A percentile compares a stretch with the other conserved stretches of the same genome.
Evolutionary conservation across 2,888 invertebrate species (phyloP).

Genomic region (Cancer borealis): DNA sequence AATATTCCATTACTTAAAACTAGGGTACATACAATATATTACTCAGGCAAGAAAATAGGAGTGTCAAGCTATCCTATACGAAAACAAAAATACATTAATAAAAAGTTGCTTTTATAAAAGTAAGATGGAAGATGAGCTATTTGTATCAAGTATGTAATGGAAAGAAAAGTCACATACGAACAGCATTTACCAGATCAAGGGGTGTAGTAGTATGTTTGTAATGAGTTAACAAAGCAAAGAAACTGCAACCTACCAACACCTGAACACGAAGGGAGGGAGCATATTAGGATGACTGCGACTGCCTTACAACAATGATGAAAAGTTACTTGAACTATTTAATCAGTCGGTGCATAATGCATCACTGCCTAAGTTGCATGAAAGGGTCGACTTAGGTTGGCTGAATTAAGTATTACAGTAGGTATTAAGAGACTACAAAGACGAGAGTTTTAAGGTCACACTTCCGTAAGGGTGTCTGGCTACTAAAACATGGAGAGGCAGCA

Average conservation of each 20-base stretch:
- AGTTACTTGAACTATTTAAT: background rate
- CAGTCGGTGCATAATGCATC: background rate
- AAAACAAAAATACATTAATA: background rate
- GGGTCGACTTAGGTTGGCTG: background rate
- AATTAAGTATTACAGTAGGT: background rate
- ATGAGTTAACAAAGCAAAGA: background rate
- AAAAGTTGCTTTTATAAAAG: background rate
- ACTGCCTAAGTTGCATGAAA: background rate
- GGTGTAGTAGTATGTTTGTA: background rate
- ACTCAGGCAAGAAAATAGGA: background rate
- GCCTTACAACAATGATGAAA: background rate
- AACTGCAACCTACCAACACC: constrained; percentile 24
- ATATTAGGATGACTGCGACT: background rate
- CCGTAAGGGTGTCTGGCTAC: background rate
- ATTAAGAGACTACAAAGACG: background rate
- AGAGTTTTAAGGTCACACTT: background rate
- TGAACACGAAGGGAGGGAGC: background rate
- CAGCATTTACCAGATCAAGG: constrained; percentile 3
- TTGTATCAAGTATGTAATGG: background rate
- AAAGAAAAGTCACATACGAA: background rate
- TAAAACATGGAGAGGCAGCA: background rate
- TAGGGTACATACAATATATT: constrained; percentile 33
- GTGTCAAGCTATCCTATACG: background rate
- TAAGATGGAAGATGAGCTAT: background rate
- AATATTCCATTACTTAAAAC: constrained; percentile 29